Evolutionary conservation across 2,797 vertebrate species (phyloP).

Genomic region (Spheniscus humboldti): DNA sequence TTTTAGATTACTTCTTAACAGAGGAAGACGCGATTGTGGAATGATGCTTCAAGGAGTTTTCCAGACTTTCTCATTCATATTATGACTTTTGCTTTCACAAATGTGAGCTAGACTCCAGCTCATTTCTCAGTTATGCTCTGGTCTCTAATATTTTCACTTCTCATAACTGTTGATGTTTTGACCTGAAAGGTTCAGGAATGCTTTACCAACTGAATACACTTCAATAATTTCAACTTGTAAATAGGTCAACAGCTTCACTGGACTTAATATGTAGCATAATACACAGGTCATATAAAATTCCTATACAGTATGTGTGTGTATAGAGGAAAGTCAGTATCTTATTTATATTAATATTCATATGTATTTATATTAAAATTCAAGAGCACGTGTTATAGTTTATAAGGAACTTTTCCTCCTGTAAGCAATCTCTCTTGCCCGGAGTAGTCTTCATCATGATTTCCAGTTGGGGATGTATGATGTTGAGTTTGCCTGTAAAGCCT

Average conservation of each 20-base stretch:
- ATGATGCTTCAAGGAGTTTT: background rate
- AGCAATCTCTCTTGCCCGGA: background rate
- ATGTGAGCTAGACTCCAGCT: background rate
- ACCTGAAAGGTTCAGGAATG: background rate
- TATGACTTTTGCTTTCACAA: background rate
- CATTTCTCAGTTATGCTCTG: background rate
- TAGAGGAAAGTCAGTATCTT: background rate
- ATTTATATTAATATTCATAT: background rate
- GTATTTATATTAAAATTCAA: background rate
- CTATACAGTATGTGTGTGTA: accelerated
- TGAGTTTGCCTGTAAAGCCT: background rate
- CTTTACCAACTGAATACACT: background rate
- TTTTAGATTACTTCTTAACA: background rate
- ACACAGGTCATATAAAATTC: background rate
- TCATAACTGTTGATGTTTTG: background rate
- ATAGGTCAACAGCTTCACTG: background rate
- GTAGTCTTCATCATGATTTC: background rate
- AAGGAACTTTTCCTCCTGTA: background rate
- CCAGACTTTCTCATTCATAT: background rate
- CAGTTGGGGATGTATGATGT: background rate
- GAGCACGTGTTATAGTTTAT: background rate
- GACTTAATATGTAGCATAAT: background rate
- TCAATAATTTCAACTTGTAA: background rate
- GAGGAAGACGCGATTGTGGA: background rate
- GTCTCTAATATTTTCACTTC: background rate